Evolutionary conservation across 2,888 invertebrate genomes (phyloP).

Genomic region (Ceraclea dissimilis): DNA sequence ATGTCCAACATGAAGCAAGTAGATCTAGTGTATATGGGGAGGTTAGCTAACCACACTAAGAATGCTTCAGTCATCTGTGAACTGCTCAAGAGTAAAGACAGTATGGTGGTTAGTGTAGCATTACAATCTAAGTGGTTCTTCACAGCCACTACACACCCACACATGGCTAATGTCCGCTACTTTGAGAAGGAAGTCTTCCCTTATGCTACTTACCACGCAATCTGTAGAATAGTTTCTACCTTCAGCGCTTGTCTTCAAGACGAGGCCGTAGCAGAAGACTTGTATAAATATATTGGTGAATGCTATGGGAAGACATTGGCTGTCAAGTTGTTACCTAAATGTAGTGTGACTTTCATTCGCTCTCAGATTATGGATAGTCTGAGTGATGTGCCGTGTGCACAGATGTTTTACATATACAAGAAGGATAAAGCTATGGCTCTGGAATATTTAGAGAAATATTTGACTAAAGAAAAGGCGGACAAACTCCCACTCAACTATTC

Average conservation of each 20-base stretch:
- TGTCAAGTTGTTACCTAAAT: slow-evolving; percentile 29
- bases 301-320: slow-evolving; percentile 28
- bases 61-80: slow-evolving; percentile 27
- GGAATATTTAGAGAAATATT: slow-evolving; percentile 29
- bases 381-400: background rate
- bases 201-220: slow-evolving; percentile 28
- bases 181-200: slow-evolving; percentile 29
- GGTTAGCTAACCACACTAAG: slow-evolving; percentile 16
- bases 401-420: slow-evolving; percentile 10
- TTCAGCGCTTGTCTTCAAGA: slow-evolving; percentile 28
- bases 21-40: slow-evolving; percentile 15
- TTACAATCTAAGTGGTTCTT: slow-evolving; percentile 31
- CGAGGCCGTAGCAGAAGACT: slow-evolving; percentile 28
- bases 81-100: slow-evolving; percentile 31
- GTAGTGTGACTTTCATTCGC: slow-evolving; percentile 28
- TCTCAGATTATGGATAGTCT: background rate
- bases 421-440: slow-evolving; percentile 30
- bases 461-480: background rate
- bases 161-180: slow-evolving; percentile 28
- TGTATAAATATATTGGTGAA: slow-evolving; percentile 27
- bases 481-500: background rate
- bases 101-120: slow-evolving; percentile 28
- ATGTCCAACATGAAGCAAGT: slow-evolving; percentile 6
- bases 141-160: slow-evolving; percentile 24
- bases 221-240: slow-evolving; percentile 29